Percentiles rank a stretch among this genome's conserved stretches.
Conservation (phyloP, 1,140 invertebrate genomes). For the Drosophila malerkotliana region DNA sequence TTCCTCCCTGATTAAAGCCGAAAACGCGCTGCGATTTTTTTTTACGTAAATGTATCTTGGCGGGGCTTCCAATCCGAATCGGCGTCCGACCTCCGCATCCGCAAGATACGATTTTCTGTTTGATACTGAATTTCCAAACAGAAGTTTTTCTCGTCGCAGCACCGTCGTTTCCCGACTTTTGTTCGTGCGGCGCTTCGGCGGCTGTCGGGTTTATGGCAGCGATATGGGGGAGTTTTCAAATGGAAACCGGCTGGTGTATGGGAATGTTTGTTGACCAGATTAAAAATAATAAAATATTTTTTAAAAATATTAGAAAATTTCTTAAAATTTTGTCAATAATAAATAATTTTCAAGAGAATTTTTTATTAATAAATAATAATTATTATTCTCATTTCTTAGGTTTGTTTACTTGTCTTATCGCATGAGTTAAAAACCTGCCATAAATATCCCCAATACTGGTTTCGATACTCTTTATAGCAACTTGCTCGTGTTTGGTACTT, state of each 20-base stretch:
- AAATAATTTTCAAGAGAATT: neutral
- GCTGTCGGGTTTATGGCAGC: slow-evolving; percentile 17
- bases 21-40: slow-evolving; percentile 28
- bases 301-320: neutral
- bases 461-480: slow-evolving; percentile 30
- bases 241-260: slow-evolving; percentile 26
- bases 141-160: slow-evolving; percentile 4
- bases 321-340: neutral
- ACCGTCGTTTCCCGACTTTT: neutral
- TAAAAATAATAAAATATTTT: neutral
- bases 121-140: slow-evolving; percentile 36
- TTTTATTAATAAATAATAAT: neutral
- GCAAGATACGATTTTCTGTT: slow-evolving; percentile 60
- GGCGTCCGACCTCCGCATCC: slow-evolving; percentile 22
- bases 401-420: neutral
- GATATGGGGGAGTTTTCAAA: neutral
- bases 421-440: neutral
- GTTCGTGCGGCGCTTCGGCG: slow-evolving; percentile 3
- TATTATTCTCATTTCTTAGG: neutral
- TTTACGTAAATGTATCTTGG: slow-evolving; percentile 42
- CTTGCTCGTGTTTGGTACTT: neutral
- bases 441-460: slow-evolving; percentile 11
- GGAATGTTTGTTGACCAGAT: slow-evolving; percentile 9
- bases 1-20: neutral
- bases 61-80: neutral